These are phyloP conservation scores for Nilaparvata lugens DNA, from an alignment of 1,140 invertebrate genomes.

Conservation along the genomic window DNA sequence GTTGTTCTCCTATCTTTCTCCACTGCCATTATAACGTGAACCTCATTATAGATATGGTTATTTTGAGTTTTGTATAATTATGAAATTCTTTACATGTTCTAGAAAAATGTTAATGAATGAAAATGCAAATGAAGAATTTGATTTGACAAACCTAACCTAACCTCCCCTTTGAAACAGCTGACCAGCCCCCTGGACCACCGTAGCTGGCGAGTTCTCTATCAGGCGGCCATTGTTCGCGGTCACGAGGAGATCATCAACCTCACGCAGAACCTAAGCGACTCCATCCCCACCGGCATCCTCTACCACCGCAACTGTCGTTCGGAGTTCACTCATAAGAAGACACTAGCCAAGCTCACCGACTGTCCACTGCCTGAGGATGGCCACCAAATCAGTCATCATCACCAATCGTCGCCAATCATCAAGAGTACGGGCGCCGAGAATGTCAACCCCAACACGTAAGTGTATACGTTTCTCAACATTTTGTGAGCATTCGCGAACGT, in stretches of 20 bases:
- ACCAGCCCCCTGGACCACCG: not conserved
- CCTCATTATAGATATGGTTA: no score
- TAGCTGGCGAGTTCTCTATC: not conserved
- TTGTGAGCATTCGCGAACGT: no score
- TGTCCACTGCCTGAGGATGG: not conserved
- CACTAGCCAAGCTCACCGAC: not conserved
- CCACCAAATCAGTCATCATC: no score
- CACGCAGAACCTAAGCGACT: not conserved
- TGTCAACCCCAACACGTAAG: no score
- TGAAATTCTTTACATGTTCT: no score
- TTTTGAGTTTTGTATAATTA: no score
- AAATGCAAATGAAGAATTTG: no score
- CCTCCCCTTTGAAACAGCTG: not conserved
- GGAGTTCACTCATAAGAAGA: conserved; percentile 1
- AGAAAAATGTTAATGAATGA: not conserved
- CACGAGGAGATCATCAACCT: not conserved
- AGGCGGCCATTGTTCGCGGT: not conserved
- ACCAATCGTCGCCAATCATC: no score
- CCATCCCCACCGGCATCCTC: not conserved
- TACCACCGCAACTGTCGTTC: not conserved
- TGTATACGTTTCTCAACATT: no score
- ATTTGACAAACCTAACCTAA: not conserved
- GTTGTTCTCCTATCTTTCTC: no score
- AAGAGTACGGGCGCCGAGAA: no score
- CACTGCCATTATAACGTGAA: no score